Percentiles rank a stretch among this genome's conserved stretches.
These are phyloP conservation scores for Protobothrops flavoviridis DNA, from an alignment of 2,113 vertebrate species.

Conservation along the genomic window DNA sequence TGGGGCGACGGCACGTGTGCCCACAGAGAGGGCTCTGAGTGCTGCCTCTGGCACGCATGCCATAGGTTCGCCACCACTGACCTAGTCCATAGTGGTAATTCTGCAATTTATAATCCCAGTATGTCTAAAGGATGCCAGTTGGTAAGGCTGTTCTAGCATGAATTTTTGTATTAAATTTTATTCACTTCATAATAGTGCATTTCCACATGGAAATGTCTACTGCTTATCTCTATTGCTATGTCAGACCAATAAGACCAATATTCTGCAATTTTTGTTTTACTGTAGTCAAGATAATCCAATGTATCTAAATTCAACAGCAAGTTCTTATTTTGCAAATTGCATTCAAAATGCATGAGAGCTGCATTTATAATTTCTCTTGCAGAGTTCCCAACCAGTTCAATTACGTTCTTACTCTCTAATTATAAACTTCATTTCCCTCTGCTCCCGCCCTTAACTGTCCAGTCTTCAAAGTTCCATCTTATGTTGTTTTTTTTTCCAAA, in stretches of 20 bases:
- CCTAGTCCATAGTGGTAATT: rapidly evolving
- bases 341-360: not conserved
- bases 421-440: no score
- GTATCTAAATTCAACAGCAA: not conserved
- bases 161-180: not conserved
- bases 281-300: not conserved
- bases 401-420: no score
- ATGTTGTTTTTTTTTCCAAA: no score
- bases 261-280: constrained; percentile 9
- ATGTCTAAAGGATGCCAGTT: not conserved
- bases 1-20: no score
- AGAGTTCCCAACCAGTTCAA: not conserved
- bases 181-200: rapidly evolving
- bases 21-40: no score
- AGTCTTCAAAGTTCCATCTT: no score
- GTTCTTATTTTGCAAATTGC: no score
- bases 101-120: not conserved
- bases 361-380: not conserved
- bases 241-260: not conserved
- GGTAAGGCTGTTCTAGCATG: not conserved
- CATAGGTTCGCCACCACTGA: no score
- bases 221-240: not conserved
- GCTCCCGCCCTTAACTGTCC: no score
- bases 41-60: no score
- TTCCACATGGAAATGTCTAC: not conserved